Evolutionary conservation across 2,888 invertebrate genomes (phyloP), one percentile per base, ranked within the genome.

Genomic region (Phengaris arion): DNA sequence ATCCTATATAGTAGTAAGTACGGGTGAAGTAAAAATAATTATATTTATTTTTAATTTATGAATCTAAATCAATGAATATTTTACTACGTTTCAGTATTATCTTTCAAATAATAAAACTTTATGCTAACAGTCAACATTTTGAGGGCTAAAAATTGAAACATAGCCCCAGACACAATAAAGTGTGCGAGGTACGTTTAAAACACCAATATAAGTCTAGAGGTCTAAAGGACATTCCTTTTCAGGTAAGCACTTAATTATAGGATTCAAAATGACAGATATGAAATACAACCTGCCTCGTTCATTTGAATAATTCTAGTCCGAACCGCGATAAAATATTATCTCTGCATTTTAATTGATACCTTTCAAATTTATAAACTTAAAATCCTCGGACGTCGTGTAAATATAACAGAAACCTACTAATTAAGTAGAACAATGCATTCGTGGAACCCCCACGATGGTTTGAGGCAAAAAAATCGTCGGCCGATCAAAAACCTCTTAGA

Each of bases 361-460:
- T 51, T 70, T 70, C 70, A 45, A 76, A 75, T 72, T 64, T 68
- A 68, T 74, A 74, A 77, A 75, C 77, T 80, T 75, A 77, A 77
- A 77, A 75, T 77, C 35, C 52, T 68, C 46, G 15, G 68, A 68
- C 78, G 74, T 75, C 81, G 80, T 83, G 83, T 85, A 87, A 87
- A 89, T 87, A 88, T 86, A 84, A 87, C 85, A 86, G 85, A 85
- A 85, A 86, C 83, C 84, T 81, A 88, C 90, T 91, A 93, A 93
- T 92, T 91, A 90, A 89, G 82, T 85, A 83, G 86, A 89, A 86
- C 87, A 89, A 87, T 87, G 87, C 86, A 88, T 88, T 85, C 83
- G 82, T 83, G 79, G 92, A 92, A 89, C 93, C 90, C 93, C 93
- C 93, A 93, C 93, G 92, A 86, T 75, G 81, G 79, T 88, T 78